Percentiles rank a stretch among this genome's conserved stretches.
phyloP scores from a whole-genome alignment of 2,113 vertebrate genomes.

The human region GRCh38 chr3:106740501-106741000 shows the following conservation, averaged over 20 bases:
- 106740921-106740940: no score
- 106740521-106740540: background rate
- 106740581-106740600: conserved; percentile 13
- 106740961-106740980: no score
- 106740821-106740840: no score
- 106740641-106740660: background rate
- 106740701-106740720: conserved; percentile 24
- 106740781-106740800: no score
- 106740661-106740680: background rate
- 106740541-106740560: background rate
- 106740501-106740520: background rate
- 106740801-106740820: no score
- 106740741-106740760: background rate
- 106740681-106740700: background rate
- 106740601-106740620: conserved; percentile 34
- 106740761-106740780: background rate
- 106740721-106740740: background rate
- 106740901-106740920: no score
- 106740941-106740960: no score
- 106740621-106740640: conserved; percentile 16
- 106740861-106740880: no score
- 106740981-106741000: no score
- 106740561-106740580: background rate
- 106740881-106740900: no score
- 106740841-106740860: no score